Evolutionary conservation across 2,888 invertebrate species (phyloP).

Genomic region (Capitulum mitella): DNA sequence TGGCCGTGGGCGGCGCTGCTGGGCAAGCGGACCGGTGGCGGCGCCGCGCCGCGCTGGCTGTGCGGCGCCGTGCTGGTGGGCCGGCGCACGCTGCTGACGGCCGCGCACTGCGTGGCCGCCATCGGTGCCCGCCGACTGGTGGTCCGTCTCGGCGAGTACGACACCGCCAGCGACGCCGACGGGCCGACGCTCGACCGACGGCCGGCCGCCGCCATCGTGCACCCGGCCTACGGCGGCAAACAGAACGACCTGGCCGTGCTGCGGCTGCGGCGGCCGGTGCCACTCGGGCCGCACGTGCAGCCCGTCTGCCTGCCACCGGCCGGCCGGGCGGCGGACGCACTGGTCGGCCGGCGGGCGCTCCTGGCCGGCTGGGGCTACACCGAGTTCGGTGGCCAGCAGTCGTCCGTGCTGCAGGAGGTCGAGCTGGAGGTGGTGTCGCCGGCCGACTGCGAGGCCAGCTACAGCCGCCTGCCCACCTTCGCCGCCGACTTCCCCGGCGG

Average conservation of each 20-base stretch:
- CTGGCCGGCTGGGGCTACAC: slow-evolving; percentile 37
- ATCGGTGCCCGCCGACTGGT: slow-evolving; percentile 43
- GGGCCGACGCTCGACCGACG: neutral
- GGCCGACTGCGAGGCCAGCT: slow-evolving; percentile 30
- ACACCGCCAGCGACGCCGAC: neutral
- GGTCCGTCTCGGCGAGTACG: slow-evolving; percentile 7
- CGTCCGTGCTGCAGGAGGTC: slow-evolving; percentile 52
- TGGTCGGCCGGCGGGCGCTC: slow-evolving; percentile 34
- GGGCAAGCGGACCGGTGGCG: slow-evolving; percentile 34
- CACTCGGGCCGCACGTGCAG: slow-evolving; percentile 52
- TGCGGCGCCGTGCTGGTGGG: slow-evolving; percentile 43
- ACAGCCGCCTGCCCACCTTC: slow-evolving; percentile 32
- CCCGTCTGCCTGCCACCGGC: slow-evolving; percentile 68
- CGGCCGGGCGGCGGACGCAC: slow-evolving; percentile 51
- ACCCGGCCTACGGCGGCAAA: neutral
- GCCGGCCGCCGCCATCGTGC: neutral
- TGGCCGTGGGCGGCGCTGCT: slow-evolving; percentile 44
- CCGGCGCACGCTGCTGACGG: slow-evolving; percentile 39
- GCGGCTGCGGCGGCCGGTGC: slow-evolving; percentile 39
- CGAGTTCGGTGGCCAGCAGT: slow-evolving; percentile 39
- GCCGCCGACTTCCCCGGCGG: slow-evolving; percentile 29
- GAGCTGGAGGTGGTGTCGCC: slow-evolving; percentile 38
- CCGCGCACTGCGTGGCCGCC: slow-evolving; percentile 36
- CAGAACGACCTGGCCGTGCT: slow-evolving; percentile 50
- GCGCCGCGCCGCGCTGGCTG: slow-evolving; percentile 45